phyloP scores from a whole-genome alignment of 2,888 invertebrate genomes.

The Drosophila paramelanica region DNA sequence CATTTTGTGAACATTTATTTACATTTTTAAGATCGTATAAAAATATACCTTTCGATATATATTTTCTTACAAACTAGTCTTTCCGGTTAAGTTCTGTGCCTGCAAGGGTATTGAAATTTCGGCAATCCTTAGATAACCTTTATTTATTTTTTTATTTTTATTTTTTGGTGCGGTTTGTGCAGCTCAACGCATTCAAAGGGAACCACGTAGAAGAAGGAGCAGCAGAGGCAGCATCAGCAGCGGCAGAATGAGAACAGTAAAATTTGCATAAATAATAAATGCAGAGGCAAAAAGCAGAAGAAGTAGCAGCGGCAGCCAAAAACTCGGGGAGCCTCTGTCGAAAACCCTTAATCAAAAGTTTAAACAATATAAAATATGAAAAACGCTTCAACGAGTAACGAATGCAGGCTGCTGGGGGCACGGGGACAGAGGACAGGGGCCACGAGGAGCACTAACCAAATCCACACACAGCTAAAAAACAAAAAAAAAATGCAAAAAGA shows the following conservation, averaged over 20 bases:
- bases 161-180: conserved; percentile 25
- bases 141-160: conserved; percentile 1
- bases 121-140: background rate
- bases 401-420: conserved; percentile 14
- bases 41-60: too few relatives aligned
- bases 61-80: too few relatives aligned
- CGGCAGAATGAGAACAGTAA: conserved; percentile 36
- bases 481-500: background rate
- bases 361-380: conserved; percentile 77
- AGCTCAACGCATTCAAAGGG: conserved; percentile 57
- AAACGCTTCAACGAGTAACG: conserved; percentile 51
- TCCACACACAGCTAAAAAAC: conserved; percentile 8
- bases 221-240: conserved; percentile 3
- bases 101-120: background rate
- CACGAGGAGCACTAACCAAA: conserved; percentile 9
- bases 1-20: too few relatives aligned
- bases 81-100: too few relatives aligned
- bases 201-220: conserved; percentile 25
- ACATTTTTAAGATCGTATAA: too few relatives aligned
- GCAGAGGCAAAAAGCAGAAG: conserved; percentile 41
- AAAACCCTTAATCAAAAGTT: conserved; percentile 77
- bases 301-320: conserved; percentile 18
- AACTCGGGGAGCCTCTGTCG: conserved; percentile 40
- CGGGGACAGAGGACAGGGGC: conserved; percentile 3
- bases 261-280: conserved; percentile 78